Conservation (phyloP, 2,888 invertebrate species). For the Apotomis capreana region DNA sequence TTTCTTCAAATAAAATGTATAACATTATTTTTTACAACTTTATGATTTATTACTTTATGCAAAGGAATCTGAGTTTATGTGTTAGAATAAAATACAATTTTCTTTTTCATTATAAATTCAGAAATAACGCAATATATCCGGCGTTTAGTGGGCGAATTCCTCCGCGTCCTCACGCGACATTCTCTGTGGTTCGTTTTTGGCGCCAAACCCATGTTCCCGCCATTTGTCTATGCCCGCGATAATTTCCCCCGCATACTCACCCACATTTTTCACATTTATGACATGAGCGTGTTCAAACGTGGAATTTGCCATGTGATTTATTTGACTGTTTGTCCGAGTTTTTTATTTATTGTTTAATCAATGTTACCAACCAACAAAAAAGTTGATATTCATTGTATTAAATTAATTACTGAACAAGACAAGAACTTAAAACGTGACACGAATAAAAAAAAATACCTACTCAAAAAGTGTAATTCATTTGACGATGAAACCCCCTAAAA, state of each 20-base stretch:
- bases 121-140: constrained; percentile 20
- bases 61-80: too few species aligned
- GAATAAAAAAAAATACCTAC: too few species aligned
- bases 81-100: too few species aligned
- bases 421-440: too few species aligned
- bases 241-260: constrained; percentile 12
- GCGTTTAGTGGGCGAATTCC: constrained; percentile 8
- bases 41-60: too few species aligned
- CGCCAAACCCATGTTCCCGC: constrained; percentile 13
- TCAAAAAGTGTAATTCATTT: too few species aligned
- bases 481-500: too few species aligned
- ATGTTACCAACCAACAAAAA: neutral
- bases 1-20: too few species aligned
- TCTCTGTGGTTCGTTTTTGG: neutral
- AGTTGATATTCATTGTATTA: neutral
- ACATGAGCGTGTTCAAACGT: neutral
- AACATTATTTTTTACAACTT: too few species aligned
- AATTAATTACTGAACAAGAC: too few species aligned
- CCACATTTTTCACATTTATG: constrained; percentile 19
- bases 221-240: constrained; percentile 20
- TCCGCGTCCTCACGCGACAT: neutral
- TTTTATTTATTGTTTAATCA: neutral
- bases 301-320: constrained; percentile 16
- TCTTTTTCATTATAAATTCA: constrained; percentile 3
- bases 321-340: constrained; percentile 2